phyloP scores from a whole-genome alignment of 2,797 vertebrate genomes.

The Hozukius guyotensis region DNA sequence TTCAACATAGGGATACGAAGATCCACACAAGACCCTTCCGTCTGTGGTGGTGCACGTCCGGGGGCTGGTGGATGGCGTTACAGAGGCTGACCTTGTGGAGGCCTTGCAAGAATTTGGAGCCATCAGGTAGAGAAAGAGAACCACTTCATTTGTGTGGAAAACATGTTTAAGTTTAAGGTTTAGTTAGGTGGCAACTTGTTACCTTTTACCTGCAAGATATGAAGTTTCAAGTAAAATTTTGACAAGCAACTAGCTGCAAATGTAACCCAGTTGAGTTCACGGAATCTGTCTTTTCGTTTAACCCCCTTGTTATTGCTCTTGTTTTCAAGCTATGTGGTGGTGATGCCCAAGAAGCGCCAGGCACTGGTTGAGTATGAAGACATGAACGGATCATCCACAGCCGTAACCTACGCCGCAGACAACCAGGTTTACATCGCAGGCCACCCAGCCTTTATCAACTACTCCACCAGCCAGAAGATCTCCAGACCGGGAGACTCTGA shows the following conservation, averaged over 20 bases:
- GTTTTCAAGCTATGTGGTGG: conserved; percentile 90
- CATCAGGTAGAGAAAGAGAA: conserved; percentile 85
- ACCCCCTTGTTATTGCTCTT: neutral
- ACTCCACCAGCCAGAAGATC: conserved; percentile 98
- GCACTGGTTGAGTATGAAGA: conserved; percentile 97
- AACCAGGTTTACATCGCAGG: conserved; percentile 97
- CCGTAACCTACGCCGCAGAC: conserved; percentile 94
- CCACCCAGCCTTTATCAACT: conserved; percentile 96
- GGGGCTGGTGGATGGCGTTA: conserved; percentile 92
- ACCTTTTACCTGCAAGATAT: neutral
- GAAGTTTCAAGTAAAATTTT: neutral
- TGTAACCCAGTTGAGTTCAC: neutral
- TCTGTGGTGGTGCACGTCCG: conserved; percentile 95
- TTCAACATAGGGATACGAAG: conserved; percentile 88
- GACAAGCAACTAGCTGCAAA: neutral
- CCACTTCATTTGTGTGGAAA: neutral
- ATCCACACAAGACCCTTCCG: conserved; percentile 95
- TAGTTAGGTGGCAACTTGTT: too few species aligned
- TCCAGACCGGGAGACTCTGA: conserved; percentile 93
- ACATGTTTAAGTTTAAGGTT: neutral
- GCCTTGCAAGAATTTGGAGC: conserved; percentile 95
- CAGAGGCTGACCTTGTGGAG: conserved; percentile 94
- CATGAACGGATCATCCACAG: conserved; percentile 92
- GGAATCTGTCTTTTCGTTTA: neutral
- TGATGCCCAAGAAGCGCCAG: conserved; percentile 98